Base-by-base conservation (phyloP, 2,888 invertebrate genomes). In the Apodemia hepburni region DNA sequence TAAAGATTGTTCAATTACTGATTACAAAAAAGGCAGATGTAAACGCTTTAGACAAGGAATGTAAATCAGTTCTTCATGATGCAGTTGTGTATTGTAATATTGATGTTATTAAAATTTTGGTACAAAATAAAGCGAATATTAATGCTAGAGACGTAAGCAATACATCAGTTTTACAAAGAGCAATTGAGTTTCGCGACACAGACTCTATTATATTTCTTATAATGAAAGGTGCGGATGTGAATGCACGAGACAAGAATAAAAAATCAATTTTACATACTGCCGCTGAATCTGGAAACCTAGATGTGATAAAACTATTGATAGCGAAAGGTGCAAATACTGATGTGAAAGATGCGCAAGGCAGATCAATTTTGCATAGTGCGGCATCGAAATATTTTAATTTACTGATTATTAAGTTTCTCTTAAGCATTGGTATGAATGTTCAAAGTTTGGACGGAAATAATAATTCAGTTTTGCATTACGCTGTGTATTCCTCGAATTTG, bases 81-180 rank as follows among this genome's bases (percentile, higher is more conserved):
- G 42, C 42, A 42, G 42, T 4, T 4, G n/a, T n/a, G 3, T 11
- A n/a, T 42, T 4, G 42, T 38, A 12, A 2, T 38, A 9, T 38
- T 3, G 38, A 38, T 38, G 12, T 51, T 17, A 3, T 47, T 3
- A 27, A 45, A 7, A 29, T 45, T 12, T 47, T 57, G 2, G 29
- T 58, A 17, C 47, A n/a, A 4, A 51, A 51, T 51, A 22, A 51
- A 8, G 49, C 9, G 8, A 17, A 49, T 1, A 18, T 49, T 8
- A 58, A 58, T 58, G 33, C 11, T 29, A 58, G 4, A 58, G 27
- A 58, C 33, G 8, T 72, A 71, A 61, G 71, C 75, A 75, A 69
- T 64, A 64, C 68, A 65, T 65, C 65, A 47, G 58, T 54, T 47
- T 58, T 45, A 29, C 18, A 42, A 35, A 42, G 15, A 45, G 45